Evolutionary conservation across 1,140 invertebrate species (phyloP), one percentile per base, ranked within the genome.

Genomic region (Zaprionus davidi): DNA sequence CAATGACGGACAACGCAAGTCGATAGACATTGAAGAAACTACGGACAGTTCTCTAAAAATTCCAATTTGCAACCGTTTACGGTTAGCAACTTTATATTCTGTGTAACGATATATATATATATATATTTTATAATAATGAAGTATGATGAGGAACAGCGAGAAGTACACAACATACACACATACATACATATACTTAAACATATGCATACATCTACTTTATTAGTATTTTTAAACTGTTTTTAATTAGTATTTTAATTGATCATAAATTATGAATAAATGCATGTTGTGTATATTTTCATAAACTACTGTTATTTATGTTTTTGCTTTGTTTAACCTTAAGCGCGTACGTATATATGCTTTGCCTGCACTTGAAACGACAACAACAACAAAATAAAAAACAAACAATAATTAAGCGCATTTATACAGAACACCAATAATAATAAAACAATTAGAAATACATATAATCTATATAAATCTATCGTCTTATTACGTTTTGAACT

Each of bases 171-270:
- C 51, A 64, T 62, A 36, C 46, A 59, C 12, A 72, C 20, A 65
- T 51, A 60, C 38, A 68, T 20, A 62, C 41, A 70, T 26, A 77
- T 59, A 46, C 46, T 22, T 46, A 76, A 38, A 49, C 34, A 56
- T 34, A 58, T 46, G 55, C 38, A 65, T 65, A 66, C 69, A 76
- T 46, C 41, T 46, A 46, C 76, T 73, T 79, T 71, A 81, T 76
- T 79, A 46, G 66, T 76, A 76, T 67, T 75, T 78, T 66, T 79
- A 63, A 74, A 69, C 38, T 69, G 64, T 81, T 65, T 76, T 79
- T 79, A 72, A 73, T 73, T 79, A 82, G 70, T 79, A 64, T 76
- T 81, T 78, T 81, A 79, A 79, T 71, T 81, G 74, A 78, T 78
- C 66, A 63, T 71, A 69, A 67, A 73, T 66, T 75, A 67, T 74